Base-by-base conservation (phyloP, 2,888 invertebrate genomes). In the Ectemnius lituratus region DNA sequence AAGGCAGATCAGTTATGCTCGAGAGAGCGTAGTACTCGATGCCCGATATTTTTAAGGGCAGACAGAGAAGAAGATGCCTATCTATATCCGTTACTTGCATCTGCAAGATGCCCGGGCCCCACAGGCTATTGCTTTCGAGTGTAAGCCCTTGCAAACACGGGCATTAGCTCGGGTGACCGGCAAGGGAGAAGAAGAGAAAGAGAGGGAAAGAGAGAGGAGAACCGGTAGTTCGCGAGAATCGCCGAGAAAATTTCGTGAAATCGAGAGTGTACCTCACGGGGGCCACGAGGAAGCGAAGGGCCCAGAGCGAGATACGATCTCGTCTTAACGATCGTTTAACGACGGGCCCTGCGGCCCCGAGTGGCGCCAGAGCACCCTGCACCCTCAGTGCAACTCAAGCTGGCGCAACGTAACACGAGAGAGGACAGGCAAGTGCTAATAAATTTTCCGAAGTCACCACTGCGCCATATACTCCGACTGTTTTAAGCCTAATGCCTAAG, bases 301-400 rank as follows among this genome's bases (percentile, higher is more conserved):
- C 73, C 80, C 73, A 67, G 70, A 69, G 57, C 75, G 76, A 87
- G 84, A 83, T 88, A 87, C 84, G 82, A 89, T 89, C 87, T 86
- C 58, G 62, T 73, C 76, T 84, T 87, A 89, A 88, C 87, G 88
- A 88, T 87, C 87, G 86, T 86, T 90, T 88, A 89, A 89, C 89
- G 88, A 88, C 86, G 85, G 37, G 79, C 78, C 84, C 76, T 80
- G 74, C 72, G 82, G 82, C 81, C 81, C 75, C 76, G 79, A 86
- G 86, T 89, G 90, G 89, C 89, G 90, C 89, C 89, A 88, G 79
- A 73, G 37, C 37, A 37, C 37, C 76, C 81, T 72, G 76, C 77
- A 78, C 72, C 69, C 57, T 66, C 49, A 59, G 11, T 28, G 56
- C 61, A 57, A 59, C 61, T 67, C 37, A 45, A 63, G 65, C 47